Base-by-base conservation (phyloP, 2,888 invertebrate genomes). In the Augochlorella aurata region DNA sequence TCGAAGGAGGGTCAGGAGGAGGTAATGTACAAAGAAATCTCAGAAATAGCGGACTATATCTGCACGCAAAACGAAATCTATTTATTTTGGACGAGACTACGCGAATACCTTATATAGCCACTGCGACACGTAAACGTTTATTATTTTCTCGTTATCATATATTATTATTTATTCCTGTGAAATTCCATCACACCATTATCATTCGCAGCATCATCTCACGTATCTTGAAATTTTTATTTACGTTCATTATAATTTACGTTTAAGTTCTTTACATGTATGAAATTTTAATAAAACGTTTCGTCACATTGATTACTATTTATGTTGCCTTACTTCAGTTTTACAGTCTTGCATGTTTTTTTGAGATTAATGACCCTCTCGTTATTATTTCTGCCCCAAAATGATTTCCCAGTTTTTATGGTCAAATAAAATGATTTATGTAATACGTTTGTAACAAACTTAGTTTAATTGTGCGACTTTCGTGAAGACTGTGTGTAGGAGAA, bases 1-100 rank as follows among this genome's bases (percentile, higher is more conserved):
- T 98, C 99, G 72, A 99, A 99, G 94, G 99, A 99, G 94, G 98
- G 98, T 88, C 95, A 94, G 89, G 93, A 94, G 88, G 93, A 93
- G 93, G 93, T 93, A 93, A 93, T 92, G 92, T 92, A 92, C 91
- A 93, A 91, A 90, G 92, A 93, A 82, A 86, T 92, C 85, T 88
- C 89, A 78, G 90, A 90, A 87, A 92, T 94, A 87, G 92, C 90
- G 79, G 92, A 93, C 83, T 85, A 91, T 89, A 90, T 94, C 87
- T 90, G 92, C 83, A 86, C 88, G 54, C 89, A 90, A 83, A 94
- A 93, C 88, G 89, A 89, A 52, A 89, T 92, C 81, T 91, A 91
- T 82, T 89, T 93, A 82, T 93, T 92, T 90, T 93, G 93, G 93
- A 91, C 88, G 58, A 92, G 93, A 69, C 92, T 91, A 63, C 92